These are phyloP conservation scores for Pseudopodoces humilis DNA, from an alignment of 2,113 vertebrate genomes.

Conservation along the genomic window DNA sequence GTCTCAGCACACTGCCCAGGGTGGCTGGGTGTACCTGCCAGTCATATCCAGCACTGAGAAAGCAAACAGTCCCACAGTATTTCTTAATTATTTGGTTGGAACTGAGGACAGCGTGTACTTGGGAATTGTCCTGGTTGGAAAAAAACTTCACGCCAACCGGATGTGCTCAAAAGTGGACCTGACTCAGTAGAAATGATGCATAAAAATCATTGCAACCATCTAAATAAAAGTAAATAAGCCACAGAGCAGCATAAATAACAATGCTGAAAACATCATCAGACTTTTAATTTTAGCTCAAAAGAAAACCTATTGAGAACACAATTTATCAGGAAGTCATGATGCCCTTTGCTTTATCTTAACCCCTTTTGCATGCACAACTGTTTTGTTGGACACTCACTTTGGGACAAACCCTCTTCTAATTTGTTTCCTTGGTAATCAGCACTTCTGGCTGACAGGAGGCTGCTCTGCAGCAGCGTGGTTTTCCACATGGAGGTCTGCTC, in stretches of 20 bases:
- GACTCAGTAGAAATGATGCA: constrained; percentile 3
- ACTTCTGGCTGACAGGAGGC: not conserved
- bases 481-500: not conserved
- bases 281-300: constrained; percentile 14
- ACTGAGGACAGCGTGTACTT: not conserved
- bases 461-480: not conserved
- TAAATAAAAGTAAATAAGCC: constrained; percentile 11
- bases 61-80: not conserved
- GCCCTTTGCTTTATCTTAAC: not conserved
- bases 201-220: not conserved
- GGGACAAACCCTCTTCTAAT: not conserved
- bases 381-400: not conserved
- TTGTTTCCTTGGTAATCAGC: not conserved
- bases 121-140: not conserved
- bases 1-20: not conserved
- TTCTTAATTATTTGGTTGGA: not conserved
- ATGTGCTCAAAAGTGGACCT: not conserved
- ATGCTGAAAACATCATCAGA: not conserved
- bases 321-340: not conserved
- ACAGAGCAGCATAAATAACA: not conserved
- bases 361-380: not conserved
- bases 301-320: not conserved
- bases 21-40: not conserved
- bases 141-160: not conserved
- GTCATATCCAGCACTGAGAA: not conserved